Percentiles rank a stretch among this genome's conserved stretches.
These are phyloP conservation scores for Sarcophaga peregrina DNA, from an alignment of 1,140 invertebrate species.

Conservation along the genomic window DNA sequence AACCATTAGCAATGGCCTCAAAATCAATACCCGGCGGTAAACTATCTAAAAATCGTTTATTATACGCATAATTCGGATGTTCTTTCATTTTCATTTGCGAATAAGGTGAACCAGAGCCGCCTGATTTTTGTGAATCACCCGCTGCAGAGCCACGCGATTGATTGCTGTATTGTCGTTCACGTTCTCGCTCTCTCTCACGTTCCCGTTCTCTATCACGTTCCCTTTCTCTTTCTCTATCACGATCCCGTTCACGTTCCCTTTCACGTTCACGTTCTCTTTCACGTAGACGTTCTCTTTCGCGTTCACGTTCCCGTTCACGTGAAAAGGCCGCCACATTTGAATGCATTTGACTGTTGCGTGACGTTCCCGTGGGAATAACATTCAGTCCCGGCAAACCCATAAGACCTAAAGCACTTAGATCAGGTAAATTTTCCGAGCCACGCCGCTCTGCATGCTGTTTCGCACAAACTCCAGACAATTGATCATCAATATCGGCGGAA, in stretches of 20 bases:
- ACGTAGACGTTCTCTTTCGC: not conserved
- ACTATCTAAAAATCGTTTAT: constrained; percentile 61
- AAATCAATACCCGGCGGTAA: constrained; percentile 63
- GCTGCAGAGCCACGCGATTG: constrained; percentile 58
- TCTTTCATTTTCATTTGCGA: constrained; percentile 57
- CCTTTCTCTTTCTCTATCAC: constrained; percentile 53
- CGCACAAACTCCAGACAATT: constrained; percentile 56
- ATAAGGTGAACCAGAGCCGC: constrained; percentile 56
- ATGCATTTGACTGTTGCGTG: constrained; percentile 50
- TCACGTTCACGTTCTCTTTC: constrained; percentile 52
- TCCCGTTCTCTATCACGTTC: constrained; percentile 49
- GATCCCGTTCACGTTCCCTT: constrained; percentile 33
- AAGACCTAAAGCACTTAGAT: constrained; percentile 58
- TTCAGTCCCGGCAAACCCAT: constrained; percentile 63
- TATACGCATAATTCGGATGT: constrained; percentile 57
- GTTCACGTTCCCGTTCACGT: constrained; percentile 13
- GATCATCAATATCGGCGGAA: constrained; percentile 64
- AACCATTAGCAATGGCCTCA: constrained; percentile 61
- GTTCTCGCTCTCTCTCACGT: constrained; percentile 58
- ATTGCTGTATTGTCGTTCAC: constrained; percentile 60
- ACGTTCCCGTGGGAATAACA: constrained; percentile 55
- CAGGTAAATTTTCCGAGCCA: constrained; percentile 57
- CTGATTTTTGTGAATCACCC: constrained; percentile 51
- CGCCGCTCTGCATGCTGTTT: constrained; percentile 54
- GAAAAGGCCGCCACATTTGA: constrained; percentile 48